phyloP scores from a whole-genome alignment of 2,888 invertebrate species.

The Syrphus vitripennis region DNA sequence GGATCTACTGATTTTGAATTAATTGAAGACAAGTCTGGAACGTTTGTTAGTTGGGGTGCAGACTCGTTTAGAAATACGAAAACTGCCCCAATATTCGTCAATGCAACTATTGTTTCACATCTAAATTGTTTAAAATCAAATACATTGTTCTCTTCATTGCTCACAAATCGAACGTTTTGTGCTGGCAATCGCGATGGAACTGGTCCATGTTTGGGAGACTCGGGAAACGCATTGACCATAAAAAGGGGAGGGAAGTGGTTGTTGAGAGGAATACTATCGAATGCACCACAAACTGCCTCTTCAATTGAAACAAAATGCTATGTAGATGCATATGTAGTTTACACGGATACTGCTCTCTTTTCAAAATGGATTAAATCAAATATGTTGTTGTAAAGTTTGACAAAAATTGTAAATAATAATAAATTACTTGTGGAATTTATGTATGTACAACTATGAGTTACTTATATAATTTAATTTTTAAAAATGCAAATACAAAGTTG shows the following conservation, averaged over 20 bases:
- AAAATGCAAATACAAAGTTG: too few species aligned
- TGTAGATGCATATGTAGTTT: conserved; percentile 85
- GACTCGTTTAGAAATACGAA: conserved; percentile 77
- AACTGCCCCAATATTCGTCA: conserved; percentile 80
- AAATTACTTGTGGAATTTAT: too few species aligned
- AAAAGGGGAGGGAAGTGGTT: conserved; percentile 79
- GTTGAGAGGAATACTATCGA: conserved; percentile 82
- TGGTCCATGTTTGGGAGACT: conserved; percentile 82
- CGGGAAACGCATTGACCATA: conserved; percentile 83
- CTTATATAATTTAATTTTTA: too few species aligned
- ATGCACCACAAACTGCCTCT: conserved; percentile 74
- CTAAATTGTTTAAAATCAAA: conserved; percentile 81
- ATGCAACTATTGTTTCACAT: conserved; percentile 82
- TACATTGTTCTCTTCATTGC: conserved; percentile 72
- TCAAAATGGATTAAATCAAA: conserved; percentile 81
- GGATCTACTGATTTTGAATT: conserved; percentile 74
- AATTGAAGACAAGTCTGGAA: conserved; percentile 80
- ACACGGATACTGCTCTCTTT: conserved; percentile 78
- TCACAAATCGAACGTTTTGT: conserved; percentile 77
- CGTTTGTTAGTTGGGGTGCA: conserved; percentile 83
- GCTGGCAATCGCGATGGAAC: conserved; percentile 77
- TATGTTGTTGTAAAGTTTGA: conserved; percentile 59
- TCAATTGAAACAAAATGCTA: conserved; percentile 76
- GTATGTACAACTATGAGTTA: too few species aligned
- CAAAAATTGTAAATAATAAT: too few species aligned